Percentiles rank a stretch among this genome's conserved stretches.
phyloP scores from a whole-genome alignment of 2,888 invertebrate genomes.

The Meiosimyza platycephala region DNA sequence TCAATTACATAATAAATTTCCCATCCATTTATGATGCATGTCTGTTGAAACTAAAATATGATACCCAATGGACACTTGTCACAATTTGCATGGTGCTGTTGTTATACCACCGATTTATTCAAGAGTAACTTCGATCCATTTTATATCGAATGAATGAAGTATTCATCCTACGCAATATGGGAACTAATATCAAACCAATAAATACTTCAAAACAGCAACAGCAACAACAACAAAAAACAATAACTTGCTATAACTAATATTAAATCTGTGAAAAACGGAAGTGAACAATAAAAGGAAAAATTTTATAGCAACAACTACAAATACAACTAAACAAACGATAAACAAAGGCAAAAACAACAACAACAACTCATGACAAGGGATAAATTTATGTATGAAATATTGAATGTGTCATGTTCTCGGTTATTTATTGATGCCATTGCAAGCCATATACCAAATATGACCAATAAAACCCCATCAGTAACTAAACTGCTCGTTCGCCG shows the following conservation, averaged over 20 bases:
- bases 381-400: slow-evolving; percentile 34
- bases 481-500: no score
- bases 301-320: background rate
- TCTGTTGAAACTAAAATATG: slow-evolving; percentile 14
- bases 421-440: slow-evolving; percentile 26
- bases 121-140: background rate
- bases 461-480: slow-evolving; percentile 3
- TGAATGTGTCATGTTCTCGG: slow-evolving; percentile 31
- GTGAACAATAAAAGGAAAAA: slow-evolving; percentile 14
- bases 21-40: slow-evolving; percentile 8
- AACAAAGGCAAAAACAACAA: slow-evolving; percentile 12
- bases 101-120: background rate
- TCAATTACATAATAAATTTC: slow-evolving; percentile 50
- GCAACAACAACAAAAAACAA: slow-evolving; percentile 7
- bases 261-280: slow-evolving; percentile 30
- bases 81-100: background rate
- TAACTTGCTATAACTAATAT: slow-evolving; percentile 27
- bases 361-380: slow-evolving; percentile 29
- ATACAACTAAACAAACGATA: background rate
- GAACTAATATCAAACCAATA: slow-evolving; percentile 29
- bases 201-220: slow-evolving; percentile 17
- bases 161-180: background rate
- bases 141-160: background rate
- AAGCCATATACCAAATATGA: background rate
- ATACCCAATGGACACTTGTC: slow-evolving; percentile 4